Percentiles rank a stretch among this genome's conserved stretches.
Conservation (phyloP, 2,797 vertebrate genomes). For the Acrocephalus scirpaceus region DNA sequence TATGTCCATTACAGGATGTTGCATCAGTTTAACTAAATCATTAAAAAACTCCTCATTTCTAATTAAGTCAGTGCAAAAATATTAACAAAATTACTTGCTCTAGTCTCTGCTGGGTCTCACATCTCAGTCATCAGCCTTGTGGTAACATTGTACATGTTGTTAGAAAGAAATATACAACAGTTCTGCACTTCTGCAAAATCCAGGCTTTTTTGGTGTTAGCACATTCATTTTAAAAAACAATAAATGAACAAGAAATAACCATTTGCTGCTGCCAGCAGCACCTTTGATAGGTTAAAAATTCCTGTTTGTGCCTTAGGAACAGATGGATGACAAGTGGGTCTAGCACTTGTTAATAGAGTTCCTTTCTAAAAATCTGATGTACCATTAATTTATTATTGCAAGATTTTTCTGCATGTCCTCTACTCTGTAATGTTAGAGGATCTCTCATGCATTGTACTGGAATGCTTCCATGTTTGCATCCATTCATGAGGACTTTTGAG, state of each 20-base stretch:
- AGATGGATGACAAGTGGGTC: background rate
- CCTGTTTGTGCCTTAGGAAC: background rate
- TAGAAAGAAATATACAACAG: background rate
- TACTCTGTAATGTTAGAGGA: background rate
- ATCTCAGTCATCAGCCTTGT: background rate
- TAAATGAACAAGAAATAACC: background rate
- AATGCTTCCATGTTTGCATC: background rate
- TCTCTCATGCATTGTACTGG: background rate
- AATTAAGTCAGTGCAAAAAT: constrained; percentile 32
- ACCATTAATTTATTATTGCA: background rate
- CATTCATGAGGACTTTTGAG: background rate
- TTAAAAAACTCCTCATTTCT: background rate
- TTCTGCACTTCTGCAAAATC: background rate
- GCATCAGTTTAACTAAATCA: constrained; percentile 37
- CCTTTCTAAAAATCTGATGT: background rate
- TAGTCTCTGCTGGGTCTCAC: background rate
- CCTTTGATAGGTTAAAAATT: background rate
- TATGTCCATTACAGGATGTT: constrained; percentile 22
- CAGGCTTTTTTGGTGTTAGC: background rate
- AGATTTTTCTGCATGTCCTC: background rate
- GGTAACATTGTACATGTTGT: rapidly evolving
- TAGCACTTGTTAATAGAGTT: background rate
- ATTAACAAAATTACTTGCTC: background rate
- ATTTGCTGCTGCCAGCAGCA: background rate
- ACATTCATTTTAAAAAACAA: background rate